Evolutionary conservation across 2,888 invertebrate species (phyloP).

Genomic region (Pyrochroa serraticornis): DNA sequence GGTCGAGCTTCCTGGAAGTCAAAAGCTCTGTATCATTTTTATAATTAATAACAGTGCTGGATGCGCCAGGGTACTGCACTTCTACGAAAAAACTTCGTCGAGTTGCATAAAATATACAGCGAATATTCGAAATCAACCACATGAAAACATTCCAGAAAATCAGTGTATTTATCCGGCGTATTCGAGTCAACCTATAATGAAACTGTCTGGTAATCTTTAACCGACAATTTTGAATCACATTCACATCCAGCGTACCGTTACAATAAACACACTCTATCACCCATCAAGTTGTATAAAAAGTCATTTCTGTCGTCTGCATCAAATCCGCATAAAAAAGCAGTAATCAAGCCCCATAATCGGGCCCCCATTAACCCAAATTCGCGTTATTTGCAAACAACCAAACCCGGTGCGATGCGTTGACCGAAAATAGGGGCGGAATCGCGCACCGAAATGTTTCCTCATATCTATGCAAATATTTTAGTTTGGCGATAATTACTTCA

Average conservation of each 20-base stretch:
- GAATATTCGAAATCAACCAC: conserved; percentile 1
- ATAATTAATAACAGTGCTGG: conserved; percentile 8
- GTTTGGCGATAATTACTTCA: no score
- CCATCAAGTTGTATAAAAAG: conserved; percentile 22
- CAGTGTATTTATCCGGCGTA: conserved; percentile 32
- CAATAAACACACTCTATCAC: conserved; percentile 31
- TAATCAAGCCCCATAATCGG: conserved; percentile 20
- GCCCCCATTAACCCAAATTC: conserved; percentile 14
- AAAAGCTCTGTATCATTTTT: not conserved
- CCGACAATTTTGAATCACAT: conserved; percentile 34
- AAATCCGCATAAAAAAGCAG: conserved; percentile 18
- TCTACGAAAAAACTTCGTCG: not conserved
- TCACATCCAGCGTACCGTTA: conserved; percentile 33
- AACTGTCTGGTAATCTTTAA: conserved; percentile 35
- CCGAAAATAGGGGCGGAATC: no score
- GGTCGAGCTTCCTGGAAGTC: not conserved
- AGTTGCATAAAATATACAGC: not conserved
- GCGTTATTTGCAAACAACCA: no score
- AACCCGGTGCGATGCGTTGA: no score
- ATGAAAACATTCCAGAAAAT: conserved; percentile 26
- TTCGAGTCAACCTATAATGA: conserved; percentile 34
- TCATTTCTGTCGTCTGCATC: conserved; percentile 15
- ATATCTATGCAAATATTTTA: no score
- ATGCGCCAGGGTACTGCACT: conserved; percentile 1
- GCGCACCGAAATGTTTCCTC: no score